Base-by-base conservation (phyloP, 23 tunicate species). In the Trididemnum clinides region DNA sequence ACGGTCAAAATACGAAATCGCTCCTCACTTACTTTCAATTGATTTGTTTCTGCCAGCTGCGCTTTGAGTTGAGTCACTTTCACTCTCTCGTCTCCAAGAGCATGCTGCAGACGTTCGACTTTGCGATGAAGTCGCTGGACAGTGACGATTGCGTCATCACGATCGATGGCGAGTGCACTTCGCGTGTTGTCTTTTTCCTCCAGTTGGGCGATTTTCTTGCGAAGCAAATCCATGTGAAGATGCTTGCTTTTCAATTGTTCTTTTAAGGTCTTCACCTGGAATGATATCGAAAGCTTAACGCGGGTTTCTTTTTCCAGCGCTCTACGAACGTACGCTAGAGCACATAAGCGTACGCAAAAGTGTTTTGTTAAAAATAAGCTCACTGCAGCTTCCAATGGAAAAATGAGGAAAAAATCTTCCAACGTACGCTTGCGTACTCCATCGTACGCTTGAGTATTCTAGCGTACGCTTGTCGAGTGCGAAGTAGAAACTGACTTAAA, bases 231-330 rank as follows among this genome's bases (percentile, higher is more conserved):
- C 88, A 90, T 83, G 73, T 95, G 99, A 7, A 95, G 82, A 62
- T 95, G 96, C 66, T 95, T 95, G 92, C 90, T 90, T 72, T 90
- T 91, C 78, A 95, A 33, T 71, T 95, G 92, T 39, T 95, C 99
- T 72, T 90, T 95, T 37, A 95, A 28, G 1, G 49, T 54, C 65
- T 94, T 94, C 7, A 94, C 65, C 98, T 94, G 32, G 26, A 10
- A 4, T 33, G n/a, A n/a, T n/a, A n/a, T n/a, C n/a, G n/a, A n/a
- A n/a, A n/a, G n/a, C n/a, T n/a, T n/a, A n/a, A n/a, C n/a, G n/a
- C n/a, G n/a, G n/a, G n/a, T n/a, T n/a, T n/a, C n/a, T n/a, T n/a
- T n/a, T n/a, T n/a, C n/a, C n/a, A n/a, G n/a, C n/a, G n/a, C n/a
- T n/a, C n/a, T n/a, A n/a, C n/a, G n/a, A n/a, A n/a, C n/a, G n/a